Base-by-base conservation (phyloP, 2,113 vertebrate genomes). In the Nothobranchius kuhntae region DNA sequence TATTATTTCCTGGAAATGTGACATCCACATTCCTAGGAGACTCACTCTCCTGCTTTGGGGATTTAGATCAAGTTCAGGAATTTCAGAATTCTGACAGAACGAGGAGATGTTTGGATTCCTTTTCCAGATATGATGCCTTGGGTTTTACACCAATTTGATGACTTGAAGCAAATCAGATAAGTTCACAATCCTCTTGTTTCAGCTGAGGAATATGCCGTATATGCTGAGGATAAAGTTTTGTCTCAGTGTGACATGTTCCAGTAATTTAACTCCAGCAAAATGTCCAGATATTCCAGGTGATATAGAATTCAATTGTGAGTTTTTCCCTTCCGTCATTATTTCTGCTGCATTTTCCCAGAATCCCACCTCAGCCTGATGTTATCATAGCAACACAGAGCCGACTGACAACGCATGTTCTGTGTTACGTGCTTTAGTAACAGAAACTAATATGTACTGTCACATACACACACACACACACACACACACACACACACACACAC, bases 121-220 rank as follows among this genome's bases (percentile, higher is more conserved):
- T 55, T 68, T 75, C 52, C 61, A 75, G 71, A 72, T 61, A 52
- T 13, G 14, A 40, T 67, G 73, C 14, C 38, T 53, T 21, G 24
- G 61, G 51, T 42, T 54, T 13, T 0, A 0, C 51, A 45, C 40
- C 45, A 2, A 73, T 84, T 67, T 51, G 55, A 65, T 61, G 26
- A 61, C 53, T 61, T 57, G 35, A 56, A 48, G 57, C 64, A 40
- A 65, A 71, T 75, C 45, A 78, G 38, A 58, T 58, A 13, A 70
- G 62, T 67, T 67, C 54, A 52, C 13, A 8, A 48, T 42, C 30
- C 14, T 54, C 8, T 47, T 47, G 61, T 72, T 57, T 56, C 13
- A 36, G 45, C 36, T 30, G 21, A 69, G 30, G 17, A 21, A 51
- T 10, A 21, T 21, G 21, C 21, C 1, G 9, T 51, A 51, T 9